Conservation (phyloP, 2,797 vertebrate species). For the Chelidonichthys spinosus region DNA sequence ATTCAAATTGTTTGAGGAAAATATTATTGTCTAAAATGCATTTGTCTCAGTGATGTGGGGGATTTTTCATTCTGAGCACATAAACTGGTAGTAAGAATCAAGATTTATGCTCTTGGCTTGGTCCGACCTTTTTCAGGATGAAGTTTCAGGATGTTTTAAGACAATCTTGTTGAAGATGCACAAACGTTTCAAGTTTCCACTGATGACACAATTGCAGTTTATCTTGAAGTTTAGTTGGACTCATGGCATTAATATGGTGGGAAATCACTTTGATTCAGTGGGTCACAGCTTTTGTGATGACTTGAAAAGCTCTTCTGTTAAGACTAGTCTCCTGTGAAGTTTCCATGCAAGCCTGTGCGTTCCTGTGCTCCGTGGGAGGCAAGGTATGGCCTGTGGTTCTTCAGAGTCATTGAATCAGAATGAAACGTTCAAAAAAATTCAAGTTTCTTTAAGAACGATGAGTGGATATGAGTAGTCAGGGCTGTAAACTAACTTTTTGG, state of each 20-base stretch:
- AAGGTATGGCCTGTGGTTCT: conserved; percentile 38
- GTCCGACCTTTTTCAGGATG: conserved; percentile 9
- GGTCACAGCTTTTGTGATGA: conserved; percentile 51
- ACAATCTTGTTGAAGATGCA: conserved; percentile 26
- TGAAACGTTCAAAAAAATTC: conserved; percentile 30
- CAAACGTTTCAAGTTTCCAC: conserved; percentile 54
- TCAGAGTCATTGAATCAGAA: conserved; percentile 33
- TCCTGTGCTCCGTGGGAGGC: conserved; percentile 47
- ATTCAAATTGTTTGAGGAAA: conserved; percentile 20
- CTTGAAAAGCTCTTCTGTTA: conserved; percentile 61
- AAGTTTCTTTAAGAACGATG: conserved; percentile 5
- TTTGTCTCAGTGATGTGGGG: not conserved
- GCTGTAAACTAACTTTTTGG: too few relatives aligned
- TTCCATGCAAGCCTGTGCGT: conserved; percentile 48
- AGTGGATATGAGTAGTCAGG: not conserved
- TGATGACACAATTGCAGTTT: conserved; percentile 41
- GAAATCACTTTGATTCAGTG: conserved; percentile 67
- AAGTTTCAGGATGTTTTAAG: conserved; percentile 32
- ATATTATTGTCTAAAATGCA: conserved; percentile 7
- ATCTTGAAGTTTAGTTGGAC: conserved; percentile 37
- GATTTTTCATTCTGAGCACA: not conserved
- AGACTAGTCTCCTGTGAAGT: conserved; percentile 52
- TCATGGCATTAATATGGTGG: conserved; percentile 71
- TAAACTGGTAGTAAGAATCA: conserved; percentile 8
- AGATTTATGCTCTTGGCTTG: conserved; percentile 10